Percentiles rank a stretch among this genome's conserved stretches.
Conservation (phyloP, 2,797 vertebrate species). For the Orestias chungarensis region DNA sequence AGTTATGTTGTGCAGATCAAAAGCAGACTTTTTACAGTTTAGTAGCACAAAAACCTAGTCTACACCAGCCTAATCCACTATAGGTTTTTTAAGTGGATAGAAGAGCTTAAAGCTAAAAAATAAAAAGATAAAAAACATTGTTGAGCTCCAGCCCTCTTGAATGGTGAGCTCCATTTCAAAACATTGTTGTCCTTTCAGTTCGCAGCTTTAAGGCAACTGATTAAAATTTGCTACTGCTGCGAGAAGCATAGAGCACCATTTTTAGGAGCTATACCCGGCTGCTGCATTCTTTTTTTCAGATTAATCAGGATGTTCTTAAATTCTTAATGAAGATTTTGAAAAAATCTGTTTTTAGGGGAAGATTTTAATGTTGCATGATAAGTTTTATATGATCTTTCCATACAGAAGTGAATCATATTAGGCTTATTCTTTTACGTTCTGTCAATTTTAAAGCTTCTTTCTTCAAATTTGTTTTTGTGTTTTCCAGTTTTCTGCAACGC, state of each 20-base stretch:
- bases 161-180: not conserved
- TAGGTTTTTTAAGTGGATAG: not conserved
- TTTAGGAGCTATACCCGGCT: not conserved
- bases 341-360: not conserved
- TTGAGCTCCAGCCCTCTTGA: not conserved
- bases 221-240: not conserved
- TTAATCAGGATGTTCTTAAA: not conserved
- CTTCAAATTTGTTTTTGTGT: too few species aligned
- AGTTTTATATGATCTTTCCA: not conserved
- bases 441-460: not conserved
- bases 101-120: not conserved
- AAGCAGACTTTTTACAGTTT: not conserved
- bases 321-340: not conserved
- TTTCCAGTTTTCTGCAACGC: not conserved
- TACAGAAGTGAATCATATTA: not conserved
- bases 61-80: too few species aligned
- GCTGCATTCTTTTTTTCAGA: not conserved
- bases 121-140: not conserved
- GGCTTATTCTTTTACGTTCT: not conserved
- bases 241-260: not conserved
- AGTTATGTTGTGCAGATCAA: not conserved
- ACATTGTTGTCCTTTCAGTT: constrained; percentile 2
- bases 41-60: not conserved
- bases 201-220: not conserved
- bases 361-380: not conserved